Conservation (phyloP, 1,140 invertebrate species). For the Anastrepha obliqua region DNA sequence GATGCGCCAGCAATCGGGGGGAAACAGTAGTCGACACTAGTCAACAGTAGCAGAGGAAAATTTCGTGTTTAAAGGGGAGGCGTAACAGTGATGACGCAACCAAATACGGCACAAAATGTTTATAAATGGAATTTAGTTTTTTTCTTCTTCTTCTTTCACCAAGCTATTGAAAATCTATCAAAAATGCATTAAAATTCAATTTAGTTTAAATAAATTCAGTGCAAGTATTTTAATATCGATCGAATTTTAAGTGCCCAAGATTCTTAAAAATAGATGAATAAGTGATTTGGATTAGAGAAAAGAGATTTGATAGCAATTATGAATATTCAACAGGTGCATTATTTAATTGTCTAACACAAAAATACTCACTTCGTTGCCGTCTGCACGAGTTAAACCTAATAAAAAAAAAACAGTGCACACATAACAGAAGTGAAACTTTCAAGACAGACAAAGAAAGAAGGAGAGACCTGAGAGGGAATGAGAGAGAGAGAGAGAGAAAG, state of each 20-base stretch:
- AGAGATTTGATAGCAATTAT: background rate
- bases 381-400: too few relatives aligned
- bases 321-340: constrained; percentile 3
- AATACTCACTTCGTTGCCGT: too few relatives aligned
- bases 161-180: constrained; percentile 7
- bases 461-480: too few relatives aligned
- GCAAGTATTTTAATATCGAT: background rate
- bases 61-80: background rate
- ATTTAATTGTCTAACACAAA: background rate
- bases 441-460: too few relatives aligned
- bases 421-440: too few relatives aligned
- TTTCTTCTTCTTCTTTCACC: background rate
- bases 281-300: background rate
- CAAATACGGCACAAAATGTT: background rate
- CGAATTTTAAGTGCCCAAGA: background rate
- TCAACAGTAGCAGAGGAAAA: constrained; percentile 8
- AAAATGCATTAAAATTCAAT: constrained; percentile 48
- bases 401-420: too few relatives aligned
- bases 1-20: background rate
- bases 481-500: too few relatives aligned
- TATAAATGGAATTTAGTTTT: constrained; percentile 1
- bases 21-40: background rate
- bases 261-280: background rate
- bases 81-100: constrained; percentile 27
- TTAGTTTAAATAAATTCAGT: background rate